phyloP scores from a whole-genome alignment of 2,113 vertebrate genomes.

The Heloderma charlesbogerti region DNA sequence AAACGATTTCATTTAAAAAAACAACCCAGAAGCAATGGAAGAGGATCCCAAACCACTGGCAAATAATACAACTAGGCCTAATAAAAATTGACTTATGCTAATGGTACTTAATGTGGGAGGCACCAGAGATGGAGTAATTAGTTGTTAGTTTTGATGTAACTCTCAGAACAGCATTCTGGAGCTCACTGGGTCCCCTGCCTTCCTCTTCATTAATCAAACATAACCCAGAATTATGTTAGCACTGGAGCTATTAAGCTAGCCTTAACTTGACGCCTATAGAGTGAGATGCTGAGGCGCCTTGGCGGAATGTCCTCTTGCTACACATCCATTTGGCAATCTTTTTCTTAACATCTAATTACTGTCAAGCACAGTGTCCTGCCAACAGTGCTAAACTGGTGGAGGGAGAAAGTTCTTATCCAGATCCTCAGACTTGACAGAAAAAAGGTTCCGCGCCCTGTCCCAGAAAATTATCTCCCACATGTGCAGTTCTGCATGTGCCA shows the following conservation, averaged over 20 bases:
- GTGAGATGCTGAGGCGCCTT: not conserved
- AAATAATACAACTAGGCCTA: slow-evolving; percentile 9
- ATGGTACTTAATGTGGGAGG: not conserved
- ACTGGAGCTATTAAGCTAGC: not conserved
- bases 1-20: not conserved
- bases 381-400: not conserved
- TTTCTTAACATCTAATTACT: not conserved
- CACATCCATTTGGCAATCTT: slow-evolving; percentile 3
- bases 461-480: not conserved
- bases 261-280: accelerated
- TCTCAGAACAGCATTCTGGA: not conserved
- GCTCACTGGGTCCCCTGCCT: slow-evolving; percentile 27
- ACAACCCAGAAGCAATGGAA: not conserved
- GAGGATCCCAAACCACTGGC: not conserved
- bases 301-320: not conserved
- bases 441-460: not conserved
- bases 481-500: not conserved
- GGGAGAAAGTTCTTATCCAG: not conserved
- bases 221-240: accelerated
- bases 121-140: slow-evolving; percentile 34
- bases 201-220: slow-evolving; percentile 30
- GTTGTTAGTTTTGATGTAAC: slow-evolving; percentile 30
- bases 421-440: not conserved
- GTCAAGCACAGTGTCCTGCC: not conserved
- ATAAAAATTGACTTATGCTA: slow-evolving; percentile 16